Evolutionary conservation across 2,888 invertebrate genomes (phyloP).

Genomic region (Merodon equestris): DNA sequence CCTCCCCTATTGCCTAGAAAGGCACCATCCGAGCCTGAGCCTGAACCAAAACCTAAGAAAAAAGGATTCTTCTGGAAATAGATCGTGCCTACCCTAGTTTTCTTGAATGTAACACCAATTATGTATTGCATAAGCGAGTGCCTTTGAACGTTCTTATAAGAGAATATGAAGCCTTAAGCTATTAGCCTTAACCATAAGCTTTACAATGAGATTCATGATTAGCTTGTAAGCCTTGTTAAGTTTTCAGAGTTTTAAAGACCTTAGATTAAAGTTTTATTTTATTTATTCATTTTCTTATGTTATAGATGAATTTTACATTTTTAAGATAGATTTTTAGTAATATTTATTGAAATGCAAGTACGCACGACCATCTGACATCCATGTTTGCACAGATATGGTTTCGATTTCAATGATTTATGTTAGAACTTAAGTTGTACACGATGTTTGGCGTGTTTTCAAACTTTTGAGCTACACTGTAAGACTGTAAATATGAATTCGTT

Average conservation of each 20-base stretch:
- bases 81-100: conserved; percentile 10
- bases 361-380: conserved; percentile 11
- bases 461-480: conserved; percentile 13
- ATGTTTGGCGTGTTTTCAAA: not conserved
- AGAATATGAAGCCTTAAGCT: conserved; percentile 38
- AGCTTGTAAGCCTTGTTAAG: not conserved
- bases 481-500: conserved; percentile 6
- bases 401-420: not conserved
- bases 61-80: conserved; percentile 73
- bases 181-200: too few relatives aligned
- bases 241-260: conserved; percentile 62
- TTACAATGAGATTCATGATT: too few relatives aligned
- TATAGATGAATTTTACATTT: conserved; percentile 23
- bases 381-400: conserved; percentile 2
- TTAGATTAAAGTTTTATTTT: conserved; percentile 23
- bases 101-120: not conserved
- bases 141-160: conserved; percentile 27
- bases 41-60: conserved; percentile 72
- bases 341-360: conserved; percentile 2
- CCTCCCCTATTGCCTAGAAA: conserved; percentile 74
- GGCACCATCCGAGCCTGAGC: conserved; percentile 50
- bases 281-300: conserved; percentile 8
- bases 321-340: conserved; percentile 14
- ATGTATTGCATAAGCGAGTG: conserved; percentile 34
- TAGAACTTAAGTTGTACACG: conserved; percentile 6